phyloP scores from a whole-genome alignment of 2,888 invertebrate species.

The Philopedon plagiatum region DNA sequence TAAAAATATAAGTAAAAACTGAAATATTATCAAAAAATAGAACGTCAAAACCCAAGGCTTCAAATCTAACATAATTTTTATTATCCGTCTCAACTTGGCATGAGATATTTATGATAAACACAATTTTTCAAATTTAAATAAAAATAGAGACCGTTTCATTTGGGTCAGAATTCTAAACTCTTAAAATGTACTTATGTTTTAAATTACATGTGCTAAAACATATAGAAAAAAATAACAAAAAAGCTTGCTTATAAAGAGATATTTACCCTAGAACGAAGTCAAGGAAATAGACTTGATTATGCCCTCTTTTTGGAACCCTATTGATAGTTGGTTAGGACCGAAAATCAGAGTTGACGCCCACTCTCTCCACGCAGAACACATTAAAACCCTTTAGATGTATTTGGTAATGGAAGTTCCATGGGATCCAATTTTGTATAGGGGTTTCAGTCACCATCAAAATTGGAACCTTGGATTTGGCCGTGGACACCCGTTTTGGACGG shows the following conservation, averaged over 20 bases:
- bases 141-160: no score
- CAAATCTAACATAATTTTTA: no score
- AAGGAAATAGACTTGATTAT: constrained; percentile 18
- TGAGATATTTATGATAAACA: no score
- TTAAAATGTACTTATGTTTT: no score
- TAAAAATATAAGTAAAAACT: no score
- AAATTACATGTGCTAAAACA: no score
- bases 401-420: constrained; percentile 6
- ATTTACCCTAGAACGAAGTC: constrained; percentile 29
- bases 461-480: constrained; percentile 25
- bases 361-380: neutral
- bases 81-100: no score
- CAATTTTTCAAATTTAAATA: no score
- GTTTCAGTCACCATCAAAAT: constrained; percentile 22
- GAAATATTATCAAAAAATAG: no score
- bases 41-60: no score
- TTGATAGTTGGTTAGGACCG: constrained; percentile 3
- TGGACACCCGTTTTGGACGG: neutral
- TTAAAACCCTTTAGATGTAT: neutral
- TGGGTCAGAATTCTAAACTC: no score
- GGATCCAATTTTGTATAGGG: constrained; percentile 31
- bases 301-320: constrained; percentile 22
- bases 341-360: neutral
- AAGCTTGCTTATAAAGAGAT: constrained; percentile 6
- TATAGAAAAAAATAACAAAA: neutral